Conservation (phyloP, 2,888 invertebrate genomes). For the Nomada hirtipes region DNA sequence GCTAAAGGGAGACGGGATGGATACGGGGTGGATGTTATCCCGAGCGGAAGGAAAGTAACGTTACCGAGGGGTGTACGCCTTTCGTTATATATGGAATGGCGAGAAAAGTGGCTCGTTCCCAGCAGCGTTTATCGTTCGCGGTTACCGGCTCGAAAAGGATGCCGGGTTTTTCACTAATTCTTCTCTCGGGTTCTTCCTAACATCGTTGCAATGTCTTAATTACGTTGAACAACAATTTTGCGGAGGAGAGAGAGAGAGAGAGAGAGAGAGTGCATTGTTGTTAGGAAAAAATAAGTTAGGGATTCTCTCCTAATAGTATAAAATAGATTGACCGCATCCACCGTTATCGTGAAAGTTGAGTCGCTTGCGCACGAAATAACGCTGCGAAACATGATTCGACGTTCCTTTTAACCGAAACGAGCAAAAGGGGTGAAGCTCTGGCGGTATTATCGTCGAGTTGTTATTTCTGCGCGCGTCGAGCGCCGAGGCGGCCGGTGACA, state of each 20-base stretch:
- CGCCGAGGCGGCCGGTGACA: slow-evolving; percentile 47
- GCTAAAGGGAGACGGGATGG: slow-evolving; percentile 17
- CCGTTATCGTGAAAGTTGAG: slow-evolving; percentile 58
- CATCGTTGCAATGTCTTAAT: slow-evolving; percentile 65
- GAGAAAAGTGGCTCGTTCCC: slow-evolving; percentile 66
- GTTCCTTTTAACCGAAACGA: background rate
- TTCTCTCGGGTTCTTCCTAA: background rate
- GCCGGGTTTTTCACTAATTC: slow-evolving; percentile 41
- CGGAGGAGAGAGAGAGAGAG: background rate
- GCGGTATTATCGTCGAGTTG: slow-evolving; percentile 29
- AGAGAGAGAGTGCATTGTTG: background rate
- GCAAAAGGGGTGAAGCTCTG: background rate
- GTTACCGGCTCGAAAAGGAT: slow-evolving; percentile 64
- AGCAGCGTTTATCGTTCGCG: slow-evolving; percentile 63
- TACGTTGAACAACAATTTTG: slow-evolving; percentile 52
- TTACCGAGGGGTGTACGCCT: slow-evolving; percentile 42
- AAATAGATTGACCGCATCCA: slow-evolving; percentile 12
- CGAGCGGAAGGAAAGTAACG: slow-evolving; percentile 53
- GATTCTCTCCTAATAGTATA: background rate
- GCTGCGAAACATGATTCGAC: background rate
- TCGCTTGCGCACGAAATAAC: slow-evolving; percentile 48
- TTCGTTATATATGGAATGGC: slow-evolving; percentile 53
- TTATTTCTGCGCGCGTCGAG: slow-evolving; percentile 13
- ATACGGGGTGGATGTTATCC: slow-evolving; percentile 33
- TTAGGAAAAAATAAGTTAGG: background rate